Base-by-base conservation (phyloP, 2,888 invertebrate species). In the Buathra laborator region DNA sequence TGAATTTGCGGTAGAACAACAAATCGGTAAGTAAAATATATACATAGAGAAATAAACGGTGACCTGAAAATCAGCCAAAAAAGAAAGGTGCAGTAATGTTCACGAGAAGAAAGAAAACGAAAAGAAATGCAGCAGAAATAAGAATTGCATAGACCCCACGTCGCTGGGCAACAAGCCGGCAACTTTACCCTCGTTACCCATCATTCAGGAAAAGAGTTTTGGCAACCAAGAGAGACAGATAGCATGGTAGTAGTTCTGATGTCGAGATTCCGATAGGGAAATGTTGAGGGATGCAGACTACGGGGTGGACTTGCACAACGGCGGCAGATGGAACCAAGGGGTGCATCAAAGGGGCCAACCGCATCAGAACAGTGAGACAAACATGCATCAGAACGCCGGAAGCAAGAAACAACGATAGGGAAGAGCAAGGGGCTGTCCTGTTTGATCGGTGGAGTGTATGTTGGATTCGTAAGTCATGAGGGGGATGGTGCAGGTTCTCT, bases 401-500 rank as follows among this genome's bases (percentile, higher is more conserved):
- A 74, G 67, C 62, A 46, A 76, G 71, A 51, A 75, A 83, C 68
- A 75, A 68, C 68, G 75, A 71, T 46, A 19, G 32, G 72, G 75
- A 62, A 46, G 59, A 37, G 70, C 59, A 70, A 44, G 19, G 70
- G 68, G 76, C 46, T 66, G 16, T 72, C 59, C 44, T 44, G 84
- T 78, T 88, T 85, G 91, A 90, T 91, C 89, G 88, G 87, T 88
- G 82, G 84, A 89, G 88, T 87, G 88, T 85, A 87, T 87, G 84
- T 86, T 85, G 85, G 83, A 91, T 91, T 89, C 90, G 90, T 91
- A 91, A 91, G 91, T 91, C 91, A 91, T 91, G 91, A 91, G 90
- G 82, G 67, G 78, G 84, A 75, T 51, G 83, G 74, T 77, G 81
- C 87, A 83, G 86, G 46, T 62, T 78, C 51, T 62, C 72, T 29